Evolutionary conservation across 2,797 vertebrate genomes (phyloP).

Genomic region (Galagoides demidoff): DNA sequence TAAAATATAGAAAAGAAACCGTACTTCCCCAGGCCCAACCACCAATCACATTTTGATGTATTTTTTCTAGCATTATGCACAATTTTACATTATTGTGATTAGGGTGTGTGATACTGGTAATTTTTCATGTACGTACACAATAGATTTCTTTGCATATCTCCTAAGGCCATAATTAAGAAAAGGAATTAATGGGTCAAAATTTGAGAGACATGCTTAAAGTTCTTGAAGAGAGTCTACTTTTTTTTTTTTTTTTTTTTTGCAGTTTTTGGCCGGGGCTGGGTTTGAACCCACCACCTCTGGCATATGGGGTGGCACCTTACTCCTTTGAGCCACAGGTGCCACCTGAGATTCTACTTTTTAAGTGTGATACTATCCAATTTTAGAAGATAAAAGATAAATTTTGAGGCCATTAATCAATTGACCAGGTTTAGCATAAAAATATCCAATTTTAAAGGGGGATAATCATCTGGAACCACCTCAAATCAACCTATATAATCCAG

Average conservation of each 20-base stretch:
- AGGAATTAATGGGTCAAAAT: constrained; percentile 33
- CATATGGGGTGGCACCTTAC: too few relatives aligned
- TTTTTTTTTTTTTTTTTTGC: not conserved
- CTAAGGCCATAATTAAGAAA: not conserved
- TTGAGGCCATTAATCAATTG: not conserved
- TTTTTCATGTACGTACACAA: not conserved
- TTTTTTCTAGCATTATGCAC: not conserved
- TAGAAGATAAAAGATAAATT: not conserved
- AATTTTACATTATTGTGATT: not conserved
- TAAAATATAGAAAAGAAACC: constrained; percentile 26
- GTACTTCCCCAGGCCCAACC: not conserved
- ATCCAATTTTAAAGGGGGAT: not conserved
- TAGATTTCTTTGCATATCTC: not conserved
- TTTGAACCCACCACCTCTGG: too few relatives aligned
- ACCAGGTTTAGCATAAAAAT: not conserved
- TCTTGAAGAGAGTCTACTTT: not conserved
- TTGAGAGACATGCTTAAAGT: not conserved
- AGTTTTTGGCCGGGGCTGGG: too few relatives aligned
- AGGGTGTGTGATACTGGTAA: not conserved
- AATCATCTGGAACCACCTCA: not conserved
- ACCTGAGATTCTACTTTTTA: not conserved
- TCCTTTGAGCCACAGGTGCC: too few relatives aligned
- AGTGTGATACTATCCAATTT: not conserved
- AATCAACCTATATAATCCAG: not conserved
- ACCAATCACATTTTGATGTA: not conserved